Conservation (phyloP, 2,888 invertebrate species). For the Pollenia amentaria region DNA sequence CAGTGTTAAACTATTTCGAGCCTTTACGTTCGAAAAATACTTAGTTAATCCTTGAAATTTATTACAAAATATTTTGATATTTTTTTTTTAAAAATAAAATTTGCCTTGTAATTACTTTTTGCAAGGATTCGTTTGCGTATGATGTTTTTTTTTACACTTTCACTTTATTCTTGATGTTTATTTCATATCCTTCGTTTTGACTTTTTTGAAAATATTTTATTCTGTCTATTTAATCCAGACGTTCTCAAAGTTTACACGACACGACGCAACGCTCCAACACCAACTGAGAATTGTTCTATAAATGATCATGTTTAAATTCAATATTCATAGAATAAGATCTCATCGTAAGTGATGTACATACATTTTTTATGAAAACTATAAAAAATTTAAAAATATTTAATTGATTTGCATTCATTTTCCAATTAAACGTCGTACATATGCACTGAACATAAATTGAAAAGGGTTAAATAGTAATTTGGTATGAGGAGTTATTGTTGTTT, state of each 20-base stretch:
- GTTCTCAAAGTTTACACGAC: constrained; percentile 56
- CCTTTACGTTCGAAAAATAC: too few species aligned
- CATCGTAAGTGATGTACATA: not conserved
- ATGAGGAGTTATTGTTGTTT: not conserved
- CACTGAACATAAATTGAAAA: constrained; percentile 27
- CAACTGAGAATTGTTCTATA: constrained; percentile 69
- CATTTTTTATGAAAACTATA: not conserved
- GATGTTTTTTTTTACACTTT: not conserved
- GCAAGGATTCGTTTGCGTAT: constrained; percentile 9
- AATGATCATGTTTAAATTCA: constrained; percentile 72
- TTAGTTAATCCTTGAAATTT: too few species aligned
- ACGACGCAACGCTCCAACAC: constrained; percentile 56
- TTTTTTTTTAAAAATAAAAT: not conserved
- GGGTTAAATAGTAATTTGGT: not conserved
- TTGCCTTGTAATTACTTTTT: constrained; percentile 53
- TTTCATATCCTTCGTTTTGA: constrained; percentile 27
- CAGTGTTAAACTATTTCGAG: too few species aligned
- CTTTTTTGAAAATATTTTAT: not conserved
- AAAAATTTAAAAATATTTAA: constrained; percentile 50
- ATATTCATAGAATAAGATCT: constrained; percentile 57
- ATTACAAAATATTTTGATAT: too few species aligned
- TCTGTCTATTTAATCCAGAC: not conserved
- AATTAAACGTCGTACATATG: constrained; percentile 44
- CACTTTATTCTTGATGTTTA: constrained; percentile 14
- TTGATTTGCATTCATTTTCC: constrained; percentile 70